These are phyloP conservation scores for Meda fulgida DNA, from an alignment of 2,797 vertebrate genomes.

Conservation along the genomic window DNA sequence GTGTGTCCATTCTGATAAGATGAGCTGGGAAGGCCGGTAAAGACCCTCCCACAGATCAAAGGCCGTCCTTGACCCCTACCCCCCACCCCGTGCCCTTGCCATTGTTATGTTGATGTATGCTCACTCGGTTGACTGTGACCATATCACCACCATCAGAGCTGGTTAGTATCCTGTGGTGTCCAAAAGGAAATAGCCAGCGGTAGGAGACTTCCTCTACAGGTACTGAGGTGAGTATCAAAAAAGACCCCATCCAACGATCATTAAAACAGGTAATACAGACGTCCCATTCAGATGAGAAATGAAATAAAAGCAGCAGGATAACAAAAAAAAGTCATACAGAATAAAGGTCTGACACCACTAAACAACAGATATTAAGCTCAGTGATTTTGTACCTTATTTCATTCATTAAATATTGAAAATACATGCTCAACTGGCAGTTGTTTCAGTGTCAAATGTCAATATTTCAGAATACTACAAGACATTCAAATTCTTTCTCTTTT, in stretches of 20 bases:
- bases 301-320: constrained; percentile 20
- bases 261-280: constrained; percentile 7
- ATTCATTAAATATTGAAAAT: constrained; percentile 15
- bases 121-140: constrained; percentile 69
- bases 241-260: not conserved
- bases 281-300: not conserved
- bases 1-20: constrained; percentile 67
- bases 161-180: constrained; percentile 61
- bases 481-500: not conserved
- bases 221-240: constrained; percentile 15
- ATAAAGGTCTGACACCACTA: not conserved
- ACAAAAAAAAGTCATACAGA: not conserved
- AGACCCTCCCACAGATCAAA: constrained; percentile 72
- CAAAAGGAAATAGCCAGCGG: not conserved
- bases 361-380: not conserved
- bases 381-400: constrained; percentile 26
- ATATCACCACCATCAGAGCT: constrained; percentile 61
- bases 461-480: constrained; percentile 1
- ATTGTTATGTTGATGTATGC: constrained; percentile 69
- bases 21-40: constrained; percentile 61
- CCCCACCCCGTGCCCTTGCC: constrained; percentile 54
- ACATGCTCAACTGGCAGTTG: not conserved
- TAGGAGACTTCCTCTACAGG: constrained; percentile 2
- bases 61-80: constrained; percentile 67
- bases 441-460: too few species aligned